These are phyloP conservation scores for Hylaeus anthracinus DNA, from an alignment of 1,140 invertebrate species.

Conservation along the genomic window DNA sequence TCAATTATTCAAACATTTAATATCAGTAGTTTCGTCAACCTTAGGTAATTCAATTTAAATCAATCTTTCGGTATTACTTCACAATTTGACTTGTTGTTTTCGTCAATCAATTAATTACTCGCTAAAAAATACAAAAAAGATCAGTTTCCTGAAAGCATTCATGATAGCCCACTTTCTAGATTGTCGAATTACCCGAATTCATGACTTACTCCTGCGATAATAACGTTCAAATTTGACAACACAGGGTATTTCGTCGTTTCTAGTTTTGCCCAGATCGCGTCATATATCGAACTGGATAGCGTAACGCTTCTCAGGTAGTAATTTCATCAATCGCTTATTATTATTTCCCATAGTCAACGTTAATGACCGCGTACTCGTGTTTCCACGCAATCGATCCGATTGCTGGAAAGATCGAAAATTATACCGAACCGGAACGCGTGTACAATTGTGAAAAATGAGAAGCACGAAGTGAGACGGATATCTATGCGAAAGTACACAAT, in stretches of 20 bases:
- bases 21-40: background rate
- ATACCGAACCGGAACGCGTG: conserved; percentile 2
- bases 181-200: background rate
- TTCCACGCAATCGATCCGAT: conserved; percentile 19
- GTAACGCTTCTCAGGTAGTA: background rate
- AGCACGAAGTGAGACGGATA: background rate
- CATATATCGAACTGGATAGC: conserved; percentile 3
- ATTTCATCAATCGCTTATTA: background rate
- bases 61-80: too few relatives aligned
- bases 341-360: background rate
- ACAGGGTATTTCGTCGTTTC: background rate
- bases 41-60: too few relatives aligned
- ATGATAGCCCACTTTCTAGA: background rate
- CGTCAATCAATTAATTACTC: background rate
- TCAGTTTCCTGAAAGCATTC: background rate
- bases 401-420: conserved; percentile 4
- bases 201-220: background rate
- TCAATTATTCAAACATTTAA: too few relatives aligned
- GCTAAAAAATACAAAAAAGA: background rate
- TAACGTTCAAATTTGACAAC: too few relatives aligned
- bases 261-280: background rate
- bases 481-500: too few relatives aligned
- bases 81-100: background rate
- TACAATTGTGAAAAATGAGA: background rate
- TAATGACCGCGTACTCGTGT: background rate